Base-by-base conservation (phyloP, 2,888 invertebrate species). In the Mechanitis messenoides region DNA sequence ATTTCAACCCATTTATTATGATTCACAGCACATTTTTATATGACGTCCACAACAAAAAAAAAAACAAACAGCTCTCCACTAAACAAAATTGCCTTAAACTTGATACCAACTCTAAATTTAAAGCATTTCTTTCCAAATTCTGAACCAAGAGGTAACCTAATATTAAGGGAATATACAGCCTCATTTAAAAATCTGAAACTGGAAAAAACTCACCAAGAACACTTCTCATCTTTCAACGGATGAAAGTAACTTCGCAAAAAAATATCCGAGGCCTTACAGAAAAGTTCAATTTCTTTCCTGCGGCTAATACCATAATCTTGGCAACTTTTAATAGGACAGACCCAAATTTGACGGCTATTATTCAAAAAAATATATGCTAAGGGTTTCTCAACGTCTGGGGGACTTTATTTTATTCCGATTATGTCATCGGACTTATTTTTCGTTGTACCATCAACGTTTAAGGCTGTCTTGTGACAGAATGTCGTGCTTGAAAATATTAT, bases 261-360 rank as follows among this genome's bases (percentile, higher is more conserved):
- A 75, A 76, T 74, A 74, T 71, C 66, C 71, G 69, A 74, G 74
- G 77, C 80, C 82, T 81, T 81, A 83, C 79, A 79, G 75, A 74
- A 83, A 85, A 84, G 81, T 88, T 80, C 79, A 79, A 83, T 80
- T 80, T 72, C 74, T 83, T 82, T 80, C 83, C 74, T 72, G 80
- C 74, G 84, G 86, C 84, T 85, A 85, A 87, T 87, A 81, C 78
- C 85, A 86, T 88, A 88, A 89, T 87, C 86, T 85, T 83, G 75
- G 81, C 79, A 88, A 89, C 84, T 89, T 88, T 89, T 89, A 88
- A 88, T 88, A 85, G 88, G 85, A 81, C 83, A 77, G 78, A 69
- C 77, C 80, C 81, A 73, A 84, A 84, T 86, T 87, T 85, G 87
- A 84, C 79, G 84, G 83, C 77, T 80, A 82, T 88, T 87, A 87